Evolutionary conservation across 2,797 vertebrate species (phyloP), one percentile per base, ranked within the genome.

Genomic region (Aplochiton taeniatus): DNA sequence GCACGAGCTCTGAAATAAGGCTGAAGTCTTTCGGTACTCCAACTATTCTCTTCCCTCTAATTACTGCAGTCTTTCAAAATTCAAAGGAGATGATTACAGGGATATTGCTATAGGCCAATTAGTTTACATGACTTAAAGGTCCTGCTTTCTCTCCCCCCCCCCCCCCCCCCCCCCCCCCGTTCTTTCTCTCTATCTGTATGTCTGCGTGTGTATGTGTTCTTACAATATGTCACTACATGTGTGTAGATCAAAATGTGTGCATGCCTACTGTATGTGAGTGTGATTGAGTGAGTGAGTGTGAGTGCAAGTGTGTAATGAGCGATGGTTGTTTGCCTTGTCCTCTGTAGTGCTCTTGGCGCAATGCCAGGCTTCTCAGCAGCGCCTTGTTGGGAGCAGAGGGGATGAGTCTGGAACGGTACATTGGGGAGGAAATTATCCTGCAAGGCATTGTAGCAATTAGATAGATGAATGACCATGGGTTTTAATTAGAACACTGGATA

Each of bases 401-500:
- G 14, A 63, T 41, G 66, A 41, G 20, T 87, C 82, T 91, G 88
- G 83, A 93, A 94, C 87, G 78, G 87, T 87, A 79, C 91, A 83
- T 89, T 93, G 87, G 89, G 91, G 92, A 91, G 88, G 82, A 90
- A 94, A 94, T 93, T 90, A 91, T 92, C 93, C 93, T 93, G 87
- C 91, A 90, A 95, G 93, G 90, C 93, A 91, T 78, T 93, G 90
- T 88, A 93, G 93, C 94, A 95, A 92, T 97, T 96, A 97, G 92
- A 91, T 92, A 95, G 95, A 98, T 93, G 90, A 94, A 97, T 95
- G 93, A 87, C 92, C 86, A 73, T 85, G 69, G 75, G 88, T 92
- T 95, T 96, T 96, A 96, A 97, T 96, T 96, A 95, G 94, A 96
- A 93, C 86, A 83, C 87, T 86, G 91, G 92, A 90, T 94, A 92